Evolutionary conservation across 2,888 invertebrate genomes (phyloP), one percentile per base, ranked within the genome.

Genomic region (Hypercompe scribonia): DNA sequence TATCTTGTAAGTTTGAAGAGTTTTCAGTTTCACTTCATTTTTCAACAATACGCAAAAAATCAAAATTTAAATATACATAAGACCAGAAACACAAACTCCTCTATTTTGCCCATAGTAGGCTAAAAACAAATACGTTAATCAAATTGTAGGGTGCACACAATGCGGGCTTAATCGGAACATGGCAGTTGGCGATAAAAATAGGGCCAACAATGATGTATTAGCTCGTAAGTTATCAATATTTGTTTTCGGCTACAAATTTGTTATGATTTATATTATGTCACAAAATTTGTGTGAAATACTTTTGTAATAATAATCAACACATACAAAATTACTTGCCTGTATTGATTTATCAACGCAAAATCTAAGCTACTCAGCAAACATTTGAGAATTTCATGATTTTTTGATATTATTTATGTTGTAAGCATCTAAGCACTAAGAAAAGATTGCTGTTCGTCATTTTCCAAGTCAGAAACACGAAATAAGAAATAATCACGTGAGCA

Each of bases 101-200:
- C 63, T 69, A 65, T 71, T 71, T 58, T 69, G n/a, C 74, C 28
- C 18, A 71, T 46, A 71, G 71, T 75, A 68, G 72, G 78, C 65
- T 75, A 76, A 83, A 82, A 80, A 79, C 78, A 82, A 79, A 81
- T 77, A 76, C 75, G 73, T 78, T 81, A 77, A 71, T 71, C 79
- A 79, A 82, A 83, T 74, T 68, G 77, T 81, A 80, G 85, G 81
- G 82, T 76, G 80, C 71, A 77, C 76, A 70, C 58, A 70, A 74
- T 78, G 82, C 83, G 75, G 81, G 79, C 76, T 71, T 80, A 82
- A 81, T 79, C 82, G 76, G 80, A 78, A 79, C 78, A 77, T 42
- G 78, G 80, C 78, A 75, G 77, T 76, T 67, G 76, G 73, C 72
- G 81, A 77, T 81, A 79, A 79, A 83, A 75, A 78, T 75, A 75